phyloP scores from a whole-genome alignment of 1,140 invertebrate genomes.

The Periplaneta americana region DNA sequence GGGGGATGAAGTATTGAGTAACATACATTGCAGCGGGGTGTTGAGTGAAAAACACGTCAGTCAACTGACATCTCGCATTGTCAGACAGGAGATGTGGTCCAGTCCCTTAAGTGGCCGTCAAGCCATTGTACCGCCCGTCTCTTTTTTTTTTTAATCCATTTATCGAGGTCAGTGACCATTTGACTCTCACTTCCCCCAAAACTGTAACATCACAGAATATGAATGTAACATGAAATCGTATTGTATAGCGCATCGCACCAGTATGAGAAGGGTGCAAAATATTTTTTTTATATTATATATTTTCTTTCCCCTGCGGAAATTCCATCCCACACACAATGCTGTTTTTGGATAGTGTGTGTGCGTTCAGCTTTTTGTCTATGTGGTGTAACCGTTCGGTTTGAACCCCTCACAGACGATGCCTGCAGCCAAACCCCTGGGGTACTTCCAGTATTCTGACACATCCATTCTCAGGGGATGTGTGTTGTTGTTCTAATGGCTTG shows the following conservation, averaged over 20 bases:
- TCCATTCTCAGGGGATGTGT: neutral
- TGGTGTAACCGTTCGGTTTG: neutral
- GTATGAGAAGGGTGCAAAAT: neutral
- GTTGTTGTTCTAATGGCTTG: neutral
- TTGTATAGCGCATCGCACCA: neutral
- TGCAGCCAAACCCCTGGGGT: neutral
- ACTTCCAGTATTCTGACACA: neutral
- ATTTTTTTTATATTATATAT: neutral
- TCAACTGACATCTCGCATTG: too few species aligned
- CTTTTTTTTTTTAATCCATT: neutral
- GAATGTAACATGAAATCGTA: too few species aligned
- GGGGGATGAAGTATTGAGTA: neutral
- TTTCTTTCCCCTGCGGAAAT: neutral
- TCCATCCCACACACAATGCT: neutral
- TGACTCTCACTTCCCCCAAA: neutral
- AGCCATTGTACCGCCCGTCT: neutral
- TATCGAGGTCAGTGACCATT: neutral
- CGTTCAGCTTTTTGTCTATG: neutral
- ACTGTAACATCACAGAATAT: neutral
- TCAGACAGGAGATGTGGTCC: neutral
- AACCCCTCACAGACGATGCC: neutral
- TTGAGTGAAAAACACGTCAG: neutral
- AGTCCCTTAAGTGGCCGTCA: neutral
- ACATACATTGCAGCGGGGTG: neutral
- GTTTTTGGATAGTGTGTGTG: neutral